Percentiles rank a stretch among this genome's conserved stretches.
These are phyloP conservation scores for Oreonectes daqikongensis DNA, from an alignment of 2,797 vertebrate genomes.

Conservation along the genomic window DNA sequence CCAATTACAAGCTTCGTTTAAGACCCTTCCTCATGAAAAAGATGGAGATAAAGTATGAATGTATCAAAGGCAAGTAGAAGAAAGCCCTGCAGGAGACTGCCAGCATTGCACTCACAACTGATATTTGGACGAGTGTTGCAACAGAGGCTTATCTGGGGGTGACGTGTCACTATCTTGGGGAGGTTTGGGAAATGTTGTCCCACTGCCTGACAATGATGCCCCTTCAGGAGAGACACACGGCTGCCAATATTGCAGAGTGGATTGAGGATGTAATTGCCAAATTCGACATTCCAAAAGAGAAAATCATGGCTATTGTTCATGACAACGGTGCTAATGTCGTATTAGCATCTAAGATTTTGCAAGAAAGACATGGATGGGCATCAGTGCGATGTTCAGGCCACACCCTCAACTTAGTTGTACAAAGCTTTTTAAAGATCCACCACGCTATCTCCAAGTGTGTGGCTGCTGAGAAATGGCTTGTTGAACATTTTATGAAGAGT, in stretches of 20 bases:
- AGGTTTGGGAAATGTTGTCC: slow-evolving; percentile 44
- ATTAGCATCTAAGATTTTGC: slow-evolving; percentile 38
- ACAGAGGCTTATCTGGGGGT: slow-evolving; percentile 48
- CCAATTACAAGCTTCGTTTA: slow-evolving; percentile 31
- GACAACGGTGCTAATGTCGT: slow-evolving; percentile 46
- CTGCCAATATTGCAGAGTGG: slow-evolving; percentile 54
- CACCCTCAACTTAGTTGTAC: slow-evolving; percentile 44
- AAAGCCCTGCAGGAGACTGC: slow-evolving; percentile 6
- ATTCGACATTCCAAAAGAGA: slow-evolving; percentile 46
- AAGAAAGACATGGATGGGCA: slow-evolving; percentile 41
- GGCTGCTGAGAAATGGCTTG: slow-evolving; percentile 27
- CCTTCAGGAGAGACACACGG: slow-evolving; percentile 48
- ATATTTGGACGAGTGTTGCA: slow-evolving; percentile 48
- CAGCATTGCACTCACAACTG: slow-evolving; percentile 38
- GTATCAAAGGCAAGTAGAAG: slow-evolving; percentile 20
- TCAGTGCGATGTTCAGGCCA: slow-evolving; percentile 47
- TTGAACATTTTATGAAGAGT: slow-evolving; percentile 47
- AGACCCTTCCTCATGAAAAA: slow-evolving; percentile 36
- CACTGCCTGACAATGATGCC: slow-evolving; percentile 37
- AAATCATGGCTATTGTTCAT: slow-evolving; percentile 53
- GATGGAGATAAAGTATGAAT: slow-evolving; percentile 27
- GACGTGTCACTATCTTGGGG: slow-evolving; percentile 43
- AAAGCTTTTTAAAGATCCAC: slow-evolving; percentile 31
- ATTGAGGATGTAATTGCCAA: slow-evolving; percentile 40
- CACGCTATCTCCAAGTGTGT: slow-evolving; percentile 30